These are phyloP conservation scores for Bergia puertoricense DNA, from an alignment of 92 coral and sea anemone genomes.

Conservation along the genomic window DNA sequence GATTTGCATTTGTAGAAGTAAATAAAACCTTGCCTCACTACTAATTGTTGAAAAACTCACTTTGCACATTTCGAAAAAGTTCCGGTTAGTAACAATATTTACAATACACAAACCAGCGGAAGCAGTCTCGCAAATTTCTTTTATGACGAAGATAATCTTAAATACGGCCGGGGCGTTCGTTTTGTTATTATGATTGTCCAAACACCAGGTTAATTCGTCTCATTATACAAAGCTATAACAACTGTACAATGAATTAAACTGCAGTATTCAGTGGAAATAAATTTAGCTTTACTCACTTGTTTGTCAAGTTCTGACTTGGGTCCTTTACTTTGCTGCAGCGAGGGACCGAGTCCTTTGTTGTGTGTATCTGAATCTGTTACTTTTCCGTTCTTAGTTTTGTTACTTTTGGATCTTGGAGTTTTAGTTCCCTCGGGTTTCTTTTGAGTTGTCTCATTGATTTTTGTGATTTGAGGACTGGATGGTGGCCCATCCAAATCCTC, in stretches of 20 bases:
- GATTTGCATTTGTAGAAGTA: conserved; percentile 35
- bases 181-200: conserved; percentile 1
- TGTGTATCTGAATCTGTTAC: conserved; percentile 6
- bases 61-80: conserved; percentile 11
- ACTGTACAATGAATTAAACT: conserved; percentile 33
- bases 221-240: conserved; percentile 33
- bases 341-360: conserved; percentile 31
- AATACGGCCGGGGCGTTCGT: background rate
- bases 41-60: background rate
- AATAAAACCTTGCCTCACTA: conserved; percentile 18
- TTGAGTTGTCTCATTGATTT: conserved; percentile 47
- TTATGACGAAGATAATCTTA: conserved; percentile 19
- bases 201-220: conserved; percentile 17
- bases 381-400: conserved; percentile 45
- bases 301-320: conserved; percentile 95
- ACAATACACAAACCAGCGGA: conserved; percentile 34
- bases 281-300: conserved; percentile 65
- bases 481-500: conserved; percentile 72
- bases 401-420: conserved; percentile 46
- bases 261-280: conserved; percentile 18
- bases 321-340: conserved; percentile 64
- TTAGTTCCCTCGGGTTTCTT: conserved; percentile 13
- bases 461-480: conserved; percentile 60
- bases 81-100: conserved; percentile 30
- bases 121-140: background rate